phyloP scores from a whole-genome alignment of 2,888 invertebrate genomes.

The Germaria angustata region DNA sequence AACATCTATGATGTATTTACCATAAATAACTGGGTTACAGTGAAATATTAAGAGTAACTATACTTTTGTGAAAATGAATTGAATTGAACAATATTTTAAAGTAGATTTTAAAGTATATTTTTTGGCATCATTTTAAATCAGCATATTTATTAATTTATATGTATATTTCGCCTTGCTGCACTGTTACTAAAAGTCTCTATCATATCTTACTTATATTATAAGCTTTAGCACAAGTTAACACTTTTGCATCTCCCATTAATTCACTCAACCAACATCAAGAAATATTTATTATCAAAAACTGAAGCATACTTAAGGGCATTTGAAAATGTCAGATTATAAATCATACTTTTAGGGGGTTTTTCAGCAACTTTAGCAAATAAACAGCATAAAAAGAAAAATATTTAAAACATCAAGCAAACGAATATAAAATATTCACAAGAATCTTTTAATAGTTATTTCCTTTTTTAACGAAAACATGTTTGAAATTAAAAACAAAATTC shows the following conservation, averaged over 20 bases:
- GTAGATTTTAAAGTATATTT: neutral
- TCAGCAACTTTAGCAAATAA: neutral
- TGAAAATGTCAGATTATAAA: conserved; percentile 10
- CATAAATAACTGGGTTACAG: too few relatives aligned
- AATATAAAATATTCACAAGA: neutral
- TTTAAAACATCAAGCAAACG: neutral
- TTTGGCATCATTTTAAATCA: too few relatives aligned
- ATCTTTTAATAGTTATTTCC: neutral
- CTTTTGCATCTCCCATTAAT: neutral
- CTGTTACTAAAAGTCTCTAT: too few relatives aligned
- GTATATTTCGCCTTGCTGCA: too few relatives aligned
- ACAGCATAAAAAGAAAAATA: neutral
- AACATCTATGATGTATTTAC: too few relatives aligned
- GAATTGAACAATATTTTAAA: neutral
- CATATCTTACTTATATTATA: too few relatives aligned
- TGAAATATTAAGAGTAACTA: too few relatives aligned
- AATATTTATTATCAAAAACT: neutral
- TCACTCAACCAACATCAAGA: too few relatives aligned
- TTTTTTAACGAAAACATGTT: neutral
- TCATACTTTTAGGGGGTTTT: conserved; percentile 33
- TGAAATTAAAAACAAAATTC: neutral
- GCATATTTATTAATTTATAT: too few relatives aligned
- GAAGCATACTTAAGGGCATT: conserved; percentile 30
- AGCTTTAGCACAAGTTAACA: neutral
- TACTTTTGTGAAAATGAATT: too few relatives aligned